A percentile compares a stretch with the other conserved stretches of the same genome.
Conservation (phyloP, 1,140 invertebrate genomes). For the Pectinophora gossypiella region DNA sequence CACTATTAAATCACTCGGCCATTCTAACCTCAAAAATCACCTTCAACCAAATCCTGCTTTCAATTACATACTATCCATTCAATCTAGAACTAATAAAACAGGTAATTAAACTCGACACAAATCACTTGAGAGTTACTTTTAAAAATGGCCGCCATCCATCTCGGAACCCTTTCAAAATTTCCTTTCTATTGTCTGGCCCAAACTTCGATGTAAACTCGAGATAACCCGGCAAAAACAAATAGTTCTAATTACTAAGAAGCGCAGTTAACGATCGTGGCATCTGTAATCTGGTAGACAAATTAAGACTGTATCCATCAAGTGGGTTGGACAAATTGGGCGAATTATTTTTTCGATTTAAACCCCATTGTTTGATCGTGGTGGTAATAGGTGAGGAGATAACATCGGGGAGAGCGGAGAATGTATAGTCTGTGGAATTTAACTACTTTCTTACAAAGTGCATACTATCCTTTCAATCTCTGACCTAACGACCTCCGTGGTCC, state of each 20-base stretch:
- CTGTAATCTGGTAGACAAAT: slow-evolving; percentile 53
- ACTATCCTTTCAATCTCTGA: no score
- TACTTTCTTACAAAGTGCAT: no score
- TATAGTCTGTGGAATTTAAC: no score
- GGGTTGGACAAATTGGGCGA: slow-evolving; percentile 15
- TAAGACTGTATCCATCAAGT: not conserved
- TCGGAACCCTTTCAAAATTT: slow-evolving; percentile 29
- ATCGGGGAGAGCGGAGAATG: no score
- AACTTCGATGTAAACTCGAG: slow-evolving; percentile 26
- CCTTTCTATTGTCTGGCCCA: slow-evolving; percentile 47
- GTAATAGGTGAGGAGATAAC: slow-evolving; percentile 40
- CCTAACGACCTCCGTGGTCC: no score
- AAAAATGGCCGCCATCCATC: not conserved
- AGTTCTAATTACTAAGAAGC: slow-evolving; percentile 57
- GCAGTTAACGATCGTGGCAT: slow-evolving; percentile 51
- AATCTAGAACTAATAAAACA: no score
- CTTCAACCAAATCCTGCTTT: no score
- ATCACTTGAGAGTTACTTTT: not conserved
- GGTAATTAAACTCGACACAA: no score
- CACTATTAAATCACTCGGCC: no score
- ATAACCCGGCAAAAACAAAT: slow-evolving; percentile 58
- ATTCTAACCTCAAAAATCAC: no score
- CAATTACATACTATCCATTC: no score
- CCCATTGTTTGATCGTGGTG: slow-evolving; percentile 64
- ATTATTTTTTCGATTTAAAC: slow-evolving; percentile 67